Conservation (phyloP, 2,888 invertebrate genomes). For the Alcis repandata region DNA sequence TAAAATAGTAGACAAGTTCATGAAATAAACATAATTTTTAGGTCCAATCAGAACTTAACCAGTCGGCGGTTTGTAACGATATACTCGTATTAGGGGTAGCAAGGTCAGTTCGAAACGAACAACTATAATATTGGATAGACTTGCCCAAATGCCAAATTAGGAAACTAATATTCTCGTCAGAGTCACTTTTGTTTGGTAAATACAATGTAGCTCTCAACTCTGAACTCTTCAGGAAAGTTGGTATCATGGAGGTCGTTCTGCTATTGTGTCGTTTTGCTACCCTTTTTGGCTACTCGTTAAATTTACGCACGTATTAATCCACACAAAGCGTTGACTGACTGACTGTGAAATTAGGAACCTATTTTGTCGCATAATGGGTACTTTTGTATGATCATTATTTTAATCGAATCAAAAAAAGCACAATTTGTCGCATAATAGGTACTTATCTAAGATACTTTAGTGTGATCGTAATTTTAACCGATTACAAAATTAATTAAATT, state of each 20-base stretch:
- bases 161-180: neutral
- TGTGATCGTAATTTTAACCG: too few species aligned
- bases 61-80: too few species aligned
- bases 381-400: conserved; percentile 3
- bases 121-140: too few species aligned
- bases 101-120: too few species aligned
- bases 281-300: conserved; percentile 12
- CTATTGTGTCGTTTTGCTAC: neutral
- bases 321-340: conserved; percentile 2
- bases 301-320: conserved; percentile 19
- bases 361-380: conserved; percentile 1
- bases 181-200: neutral
- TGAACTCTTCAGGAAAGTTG: neutral
- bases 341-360: conserved; percentile 15
- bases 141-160: neutral
- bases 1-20: too few species aligned
- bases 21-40: too few species aligned
- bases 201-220: neutral
- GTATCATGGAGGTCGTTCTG: neutral
- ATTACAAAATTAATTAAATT: too few species aligned
- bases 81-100: too few species aligned
- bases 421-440: too few species aligned
- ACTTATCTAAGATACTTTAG: too few species aligned
- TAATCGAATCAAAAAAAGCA: neutral
- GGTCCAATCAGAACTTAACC: too few species aligned